These are phyloP conservation scores for Xyrauchen texanus DNA, from an alignment of 2,113 vertebrate species.

Conservation along the genomic window DNA sequence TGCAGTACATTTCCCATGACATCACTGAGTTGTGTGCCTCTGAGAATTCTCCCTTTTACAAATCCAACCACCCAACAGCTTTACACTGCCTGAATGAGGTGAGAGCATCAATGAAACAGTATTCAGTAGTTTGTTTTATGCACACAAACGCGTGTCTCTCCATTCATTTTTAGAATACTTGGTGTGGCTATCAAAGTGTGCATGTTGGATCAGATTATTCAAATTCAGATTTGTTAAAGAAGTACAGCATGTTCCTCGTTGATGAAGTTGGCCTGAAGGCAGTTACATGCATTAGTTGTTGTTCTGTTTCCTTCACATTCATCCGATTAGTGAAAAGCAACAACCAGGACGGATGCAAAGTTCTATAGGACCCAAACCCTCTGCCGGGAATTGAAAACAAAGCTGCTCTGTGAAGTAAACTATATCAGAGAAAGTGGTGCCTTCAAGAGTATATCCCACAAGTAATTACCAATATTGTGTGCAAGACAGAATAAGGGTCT, in stretches of 20 bases:
- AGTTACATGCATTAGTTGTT: not conserved
- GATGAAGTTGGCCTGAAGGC: not conserved
- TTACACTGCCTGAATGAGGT: conserved; percentile 1
- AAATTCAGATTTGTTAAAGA: not conserved
- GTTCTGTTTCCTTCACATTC: not conserved
- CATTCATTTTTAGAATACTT: not conserved
- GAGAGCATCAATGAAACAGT: conserved; percentile 10
- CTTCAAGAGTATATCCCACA: not conserved
- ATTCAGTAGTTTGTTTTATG: not conserved
- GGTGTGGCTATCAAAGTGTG: not conserved
- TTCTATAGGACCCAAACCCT: not conserved
- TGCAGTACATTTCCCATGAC: conserved; percentile 34
- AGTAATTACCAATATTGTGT: conserved; percentile 1
- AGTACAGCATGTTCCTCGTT: not conserved
- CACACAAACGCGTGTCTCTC: not conserved
- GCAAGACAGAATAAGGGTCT: too few species aligned
- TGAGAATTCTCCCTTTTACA: conserved; percentile 20
- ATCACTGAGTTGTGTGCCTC: conserved; percentile 36
- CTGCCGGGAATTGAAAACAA: not conserved
- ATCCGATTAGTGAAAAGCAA: not conserved
- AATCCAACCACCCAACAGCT: not conserved
- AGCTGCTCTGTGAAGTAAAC: not conserved
- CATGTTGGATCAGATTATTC: conserved; percentile 2
- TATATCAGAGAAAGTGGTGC: not conserved
- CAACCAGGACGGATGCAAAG: not conserved